Conservation (phyloP, 2,797 vertebrate genomes). For the Botia almorhae region DNA sequence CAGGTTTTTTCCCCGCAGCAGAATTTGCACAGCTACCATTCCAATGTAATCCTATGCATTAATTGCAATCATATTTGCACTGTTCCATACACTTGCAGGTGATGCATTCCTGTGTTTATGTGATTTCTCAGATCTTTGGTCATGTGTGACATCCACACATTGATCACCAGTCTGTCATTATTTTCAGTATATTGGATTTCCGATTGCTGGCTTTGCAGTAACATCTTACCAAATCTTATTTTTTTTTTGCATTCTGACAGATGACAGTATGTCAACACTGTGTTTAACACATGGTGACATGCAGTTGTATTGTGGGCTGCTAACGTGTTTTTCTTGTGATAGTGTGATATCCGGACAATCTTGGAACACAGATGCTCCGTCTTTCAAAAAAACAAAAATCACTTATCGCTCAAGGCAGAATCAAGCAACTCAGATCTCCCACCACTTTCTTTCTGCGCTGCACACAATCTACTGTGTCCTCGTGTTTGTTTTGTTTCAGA, state of each 20-base stretch:
- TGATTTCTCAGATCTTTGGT: not conserved
- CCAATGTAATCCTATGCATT: not conserved
- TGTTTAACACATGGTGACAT: slow-evolving; percentile 6
- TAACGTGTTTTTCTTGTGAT: not conserved
- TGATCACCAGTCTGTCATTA: not conserved
- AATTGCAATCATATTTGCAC: not conserved
- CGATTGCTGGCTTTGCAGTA: no score
- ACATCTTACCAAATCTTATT: not conserved
- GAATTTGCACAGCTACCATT: not conserved
- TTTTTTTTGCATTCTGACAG: not conserved
- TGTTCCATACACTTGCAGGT: no score
- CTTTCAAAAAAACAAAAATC: not conserved
- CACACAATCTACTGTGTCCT: not conserved
- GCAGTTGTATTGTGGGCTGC: not conserved
- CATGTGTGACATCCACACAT: not conserved
- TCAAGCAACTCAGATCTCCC: not conserved
- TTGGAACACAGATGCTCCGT: not conserved
- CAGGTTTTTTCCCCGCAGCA: no score
- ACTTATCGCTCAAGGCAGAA: not conserved
- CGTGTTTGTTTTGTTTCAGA: not conserved
- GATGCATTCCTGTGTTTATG: no score
- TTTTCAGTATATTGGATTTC: not conserved
- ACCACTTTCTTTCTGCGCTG: not conserved
- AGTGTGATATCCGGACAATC: not conserved
- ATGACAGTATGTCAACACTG: not conserved